Percentiles rank a stretch among this genome's conserved stretches.
Evolutionary conservation across 2,888 invertebrate species (phyloP).

Genomic region (Drosophila histrio): DNA sequence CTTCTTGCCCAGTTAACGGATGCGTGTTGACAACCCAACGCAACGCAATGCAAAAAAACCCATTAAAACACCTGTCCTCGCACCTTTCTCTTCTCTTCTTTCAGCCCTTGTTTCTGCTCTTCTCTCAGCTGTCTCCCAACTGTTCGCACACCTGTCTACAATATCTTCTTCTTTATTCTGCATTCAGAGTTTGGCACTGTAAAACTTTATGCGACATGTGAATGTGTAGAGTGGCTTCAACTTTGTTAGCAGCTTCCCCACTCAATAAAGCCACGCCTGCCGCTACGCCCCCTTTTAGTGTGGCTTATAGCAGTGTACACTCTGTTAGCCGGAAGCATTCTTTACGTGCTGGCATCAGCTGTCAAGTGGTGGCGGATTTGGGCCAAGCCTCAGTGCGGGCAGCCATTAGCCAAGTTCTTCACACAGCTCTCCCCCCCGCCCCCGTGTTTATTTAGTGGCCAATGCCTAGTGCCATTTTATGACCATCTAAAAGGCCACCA

Average conservation of each 20-base stretch:
- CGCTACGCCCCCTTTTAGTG: background rate
- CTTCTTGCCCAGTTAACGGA: slow-evolving; percentile 1
- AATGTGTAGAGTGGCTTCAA: slow-evolving; percentile 39
- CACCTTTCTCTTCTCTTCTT: slow-evolving; percentile 38
- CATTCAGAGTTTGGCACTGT: slow-evolving; percentile 16
- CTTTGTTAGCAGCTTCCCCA: slow-evolving; percentile 63
- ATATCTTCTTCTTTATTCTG: slow-evolving; percentile 1
- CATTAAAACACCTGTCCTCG: slow-evolving; percentile 67
- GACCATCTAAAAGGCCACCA: slow-evolving; percentile 11
- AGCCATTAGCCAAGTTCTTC: slow-evolving; percentile 35
- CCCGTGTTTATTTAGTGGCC: slow-evolving; percentile 65
- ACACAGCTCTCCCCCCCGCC: too few relatives aligned
- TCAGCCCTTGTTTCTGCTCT: too few relatives aligned
- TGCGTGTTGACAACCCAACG: slow-evolving; percentile 29
- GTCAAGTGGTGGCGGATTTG: slow-evolving; percentile 73
- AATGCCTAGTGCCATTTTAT: slow-evolving; percentile 59
- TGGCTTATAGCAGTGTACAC: slow-evolving; percentile 28
- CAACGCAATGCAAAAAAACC: slow-evolving; percentile 43
- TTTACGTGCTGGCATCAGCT: slow-evolving; percentile 60
- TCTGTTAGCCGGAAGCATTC: slow-evolving; percentile 64
- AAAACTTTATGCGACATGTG: slow-evolving; percentile 39
- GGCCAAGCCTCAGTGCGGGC: slow-evolving; percentile 47
- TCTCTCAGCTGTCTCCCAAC: background rate
- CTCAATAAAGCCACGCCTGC: background rate
- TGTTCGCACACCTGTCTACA: slow-evolving; percentile 6